Evolutionary conservation across 2,797 vertebrate species (phyloP).

Genomic region (Galaxias olidus): DNA sequence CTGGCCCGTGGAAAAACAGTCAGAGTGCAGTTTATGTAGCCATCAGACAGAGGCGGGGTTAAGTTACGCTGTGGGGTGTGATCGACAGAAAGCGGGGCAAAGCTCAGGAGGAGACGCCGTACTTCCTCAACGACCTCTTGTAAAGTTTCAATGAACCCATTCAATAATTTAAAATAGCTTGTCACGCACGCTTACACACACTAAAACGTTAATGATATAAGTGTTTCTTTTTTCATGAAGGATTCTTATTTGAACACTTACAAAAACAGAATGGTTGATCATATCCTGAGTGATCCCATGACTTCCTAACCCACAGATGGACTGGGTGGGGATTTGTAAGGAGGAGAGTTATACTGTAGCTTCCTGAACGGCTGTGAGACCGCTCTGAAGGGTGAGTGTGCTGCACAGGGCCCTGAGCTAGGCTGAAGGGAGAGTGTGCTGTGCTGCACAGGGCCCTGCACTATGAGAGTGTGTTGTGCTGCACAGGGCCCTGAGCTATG

Average conservation of each 20-base stretch:
- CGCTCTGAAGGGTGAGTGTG: too few relatives aligned
- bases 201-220: slow-evolving; percentile 21
- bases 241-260: too few relatives aligned
- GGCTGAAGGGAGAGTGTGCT: too few relatives aligned
- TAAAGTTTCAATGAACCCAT: slow-evolving; percentile 55
- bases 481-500: too few relatives aligned
- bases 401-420: too few relatives aligned
- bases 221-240: slow-evolving; percentile 14
- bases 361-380: too few relatives aligned
- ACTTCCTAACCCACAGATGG: slow-evolving; percentile 49
- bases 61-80: slow-evolving; percentile 61
- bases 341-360: too few relatives aligned
- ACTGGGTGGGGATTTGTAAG: too few relatives aligned
- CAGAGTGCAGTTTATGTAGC: slow-evolving; percentile 69
- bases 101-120: slow-evolving; percentile 57
- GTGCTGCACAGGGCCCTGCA: too few relatives aligned
- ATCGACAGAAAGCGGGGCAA: slow-evolving; percentile 63
- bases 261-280: slow-evolving; percentile 17
- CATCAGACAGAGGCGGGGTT: slow-evolving; percentile 65
- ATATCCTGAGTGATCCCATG: slow-evolving; percentile 61
- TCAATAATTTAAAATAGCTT: slow-evolving; percentile 40
- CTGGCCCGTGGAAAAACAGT: slow-evolving; percentile 67
- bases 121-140: slow-evolving; percentile 62
- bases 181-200: slow-evolving; percentile 32
- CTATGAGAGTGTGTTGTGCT: too few relatives aligned